These are phyloP conservation scores for Cryptotermes secundus DNA, from an alignment of 1,140 invertebrate genomes.

Conservation along the genomic window DNA sequence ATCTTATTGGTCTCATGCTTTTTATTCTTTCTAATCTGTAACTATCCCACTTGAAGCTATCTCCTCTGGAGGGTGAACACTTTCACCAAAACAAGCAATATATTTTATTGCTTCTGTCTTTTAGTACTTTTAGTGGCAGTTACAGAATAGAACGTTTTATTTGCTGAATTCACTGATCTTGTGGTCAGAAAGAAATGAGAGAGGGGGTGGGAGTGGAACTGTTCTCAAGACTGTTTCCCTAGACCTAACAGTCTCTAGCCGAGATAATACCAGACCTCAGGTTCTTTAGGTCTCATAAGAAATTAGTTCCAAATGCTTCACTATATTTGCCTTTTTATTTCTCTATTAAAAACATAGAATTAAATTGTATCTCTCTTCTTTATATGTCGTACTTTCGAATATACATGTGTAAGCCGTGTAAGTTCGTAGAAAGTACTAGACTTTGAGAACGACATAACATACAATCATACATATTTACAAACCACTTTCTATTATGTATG, in stretches of 20 bases:
- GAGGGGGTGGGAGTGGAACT: not conserved
- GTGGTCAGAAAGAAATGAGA: not conserved
- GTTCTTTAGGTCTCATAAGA: no score
- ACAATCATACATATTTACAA: no score
- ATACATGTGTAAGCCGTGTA: no score
- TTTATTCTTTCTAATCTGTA: not conserved
- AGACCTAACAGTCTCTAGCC: not conserved
- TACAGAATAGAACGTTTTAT: not conserved
- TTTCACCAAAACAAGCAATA: conserved; percentile 4
- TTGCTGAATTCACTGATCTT: conserved; percentile 19
- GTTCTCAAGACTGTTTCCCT: not conserved
- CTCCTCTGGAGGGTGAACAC: not conserved
- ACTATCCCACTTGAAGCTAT: not conserved
- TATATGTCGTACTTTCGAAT: no score
- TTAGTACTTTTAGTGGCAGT: not conserved
- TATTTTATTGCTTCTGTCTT: not conserved
- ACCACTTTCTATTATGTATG: no score
- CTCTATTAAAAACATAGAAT: no score
- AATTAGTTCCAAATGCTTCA: no score
- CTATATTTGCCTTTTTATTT: no score
- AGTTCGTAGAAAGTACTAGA: no score
- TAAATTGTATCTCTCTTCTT: no score
- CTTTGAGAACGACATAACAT: no score
- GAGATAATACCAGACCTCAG: no score
- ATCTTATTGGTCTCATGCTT: not conserved